Percentiles rank a stretch among this genome's conserved stretches.
Evolutionary conservation across 2,888 invertebrate species (phyloP).

Genomic region (Xestia rhomboidea): DNA sequence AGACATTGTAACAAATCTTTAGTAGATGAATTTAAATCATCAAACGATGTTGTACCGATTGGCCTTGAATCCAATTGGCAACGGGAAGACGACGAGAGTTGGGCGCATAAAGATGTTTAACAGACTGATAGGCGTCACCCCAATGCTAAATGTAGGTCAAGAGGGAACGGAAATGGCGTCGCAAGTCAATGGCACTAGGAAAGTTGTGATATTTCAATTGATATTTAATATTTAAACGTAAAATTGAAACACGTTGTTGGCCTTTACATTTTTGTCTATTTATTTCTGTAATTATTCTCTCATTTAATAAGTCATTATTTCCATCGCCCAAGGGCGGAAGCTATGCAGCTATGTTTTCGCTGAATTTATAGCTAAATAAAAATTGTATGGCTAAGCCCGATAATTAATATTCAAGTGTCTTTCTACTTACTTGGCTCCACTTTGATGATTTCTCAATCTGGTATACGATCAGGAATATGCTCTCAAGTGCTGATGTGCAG

Average conservation of each 20-base stretch:
- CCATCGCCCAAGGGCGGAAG: neutral
- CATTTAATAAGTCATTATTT: neutral
- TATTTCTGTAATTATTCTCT: neutral
- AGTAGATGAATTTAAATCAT: conserved; percentile 7
- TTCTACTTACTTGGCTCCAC: conserved; percentile 29
- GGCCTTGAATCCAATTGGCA: neutral
- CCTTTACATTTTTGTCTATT: neutral
- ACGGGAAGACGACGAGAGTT: neutral
- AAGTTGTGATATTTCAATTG: neutral
- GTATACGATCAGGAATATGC: neutral
- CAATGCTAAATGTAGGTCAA: neutral
- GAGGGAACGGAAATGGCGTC: neutral
- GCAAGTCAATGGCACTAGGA: neutral
- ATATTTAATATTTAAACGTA: neutral
- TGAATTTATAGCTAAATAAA: neutral
- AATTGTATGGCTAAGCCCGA: neutral
- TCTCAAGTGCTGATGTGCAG: neutral
- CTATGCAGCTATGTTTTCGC: neutral
- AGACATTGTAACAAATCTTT: neutral
- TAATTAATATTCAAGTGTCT: neutral
- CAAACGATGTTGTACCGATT: neutral
- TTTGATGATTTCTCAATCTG: neutral
- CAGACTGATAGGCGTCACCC: neutral
- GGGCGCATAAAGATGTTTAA: neutral
- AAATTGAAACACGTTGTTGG: neutral